A percentile compares a stretch with the other conserved stretches of the same genome.
Evolutionary conservation across 2,113 vertebrate species (phyloP).

Genomic region (Girardinichthys multiradiatus): DNA sequence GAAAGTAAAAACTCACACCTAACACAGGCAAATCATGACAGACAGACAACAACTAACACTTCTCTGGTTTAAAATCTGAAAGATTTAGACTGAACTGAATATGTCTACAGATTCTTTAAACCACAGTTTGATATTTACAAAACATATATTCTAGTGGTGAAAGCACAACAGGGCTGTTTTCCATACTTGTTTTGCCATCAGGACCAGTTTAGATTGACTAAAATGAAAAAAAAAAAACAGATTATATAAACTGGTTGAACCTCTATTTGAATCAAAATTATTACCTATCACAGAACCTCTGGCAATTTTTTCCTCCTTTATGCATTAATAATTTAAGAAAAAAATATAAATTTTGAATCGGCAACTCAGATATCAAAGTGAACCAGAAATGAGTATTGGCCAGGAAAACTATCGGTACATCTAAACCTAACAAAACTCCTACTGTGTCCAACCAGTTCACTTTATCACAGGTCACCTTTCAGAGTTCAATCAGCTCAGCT

Average conservation of each 20-base stretch:
- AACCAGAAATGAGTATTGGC: not conserved
- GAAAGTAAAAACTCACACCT: too few species aligned
- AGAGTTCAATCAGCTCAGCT: slow-evolving; percentile 53
- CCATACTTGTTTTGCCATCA: too few species aligned
- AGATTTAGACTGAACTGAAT: too few species aligned
- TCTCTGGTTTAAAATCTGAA: too few species aligned
- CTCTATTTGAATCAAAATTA: not conserved
- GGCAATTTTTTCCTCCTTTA: not conserved
- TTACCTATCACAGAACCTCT: not conserved
- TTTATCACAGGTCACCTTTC: slow-evolving; percentile 48
- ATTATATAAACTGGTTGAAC: not conserved
- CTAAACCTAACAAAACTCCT: not conserved
- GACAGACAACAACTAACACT: too few species aligned
- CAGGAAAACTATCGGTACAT: not conserved
- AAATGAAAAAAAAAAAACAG: not conserved
- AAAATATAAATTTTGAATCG: not conserved
- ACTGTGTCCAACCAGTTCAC: not conserved
- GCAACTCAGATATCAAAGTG: not conserved
- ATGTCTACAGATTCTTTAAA: too few species aligned
- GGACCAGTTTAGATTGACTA: too few species aligned
- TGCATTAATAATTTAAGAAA: not conserved
- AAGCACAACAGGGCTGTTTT: too few species aligned
- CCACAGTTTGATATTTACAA: too few species aligned
- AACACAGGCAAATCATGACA: too few species aligned
- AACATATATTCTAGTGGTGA: too few species aligned